A percentile compares a stretch with the other conserved stretches of the same genome.
These are phyloP conservation scores for Pammene aurita DNA, from an alignment of 2,888 invertebrate genomes.

Conservation along the genomic window DNA sequence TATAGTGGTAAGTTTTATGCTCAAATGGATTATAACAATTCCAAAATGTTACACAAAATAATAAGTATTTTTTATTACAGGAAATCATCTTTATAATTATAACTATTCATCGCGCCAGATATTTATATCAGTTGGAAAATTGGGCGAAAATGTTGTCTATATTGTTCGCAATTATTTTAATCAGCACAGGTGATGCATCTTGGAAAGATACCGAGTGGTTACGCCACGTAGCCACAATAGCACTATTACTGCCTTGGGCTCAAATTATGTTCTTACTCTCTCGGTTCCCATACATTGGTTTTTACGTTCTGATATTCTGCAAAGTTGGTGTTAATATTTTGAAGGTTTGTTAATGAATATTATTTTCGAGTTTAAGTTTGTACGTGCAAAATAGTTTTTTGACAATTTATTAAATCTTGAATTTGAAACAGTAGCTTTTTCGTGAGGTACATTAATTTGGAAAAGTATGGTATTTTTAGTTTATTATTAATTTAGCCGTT, in stretches of 20 bases:
- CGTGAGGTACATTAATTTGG: too few relatives aligned
- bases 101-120: neutral
- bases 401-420: too few relatives aligned
- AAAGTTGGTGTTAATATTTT: neutral
- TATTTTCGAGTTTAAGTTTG: too few relatives aligned
- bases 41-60: too few relatives aligned
- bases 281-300: neutral
- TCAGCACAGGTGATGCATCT: neutral
- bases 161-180: neutral
- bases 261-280: neutral
- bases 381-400: too few relatives aligned
- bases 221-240: neutral
- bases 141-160: neutral
- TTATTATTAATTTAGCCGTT: neutral
- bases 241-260: neutral
- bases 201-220: neutral
- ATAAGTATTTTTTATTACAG: neutral
- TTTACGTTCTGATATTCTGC: neutral
- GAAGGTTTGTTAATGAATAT: neutral
- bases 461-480: too few relatives aligned
- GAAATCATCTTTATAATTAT: neutral
- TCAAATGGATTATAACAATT: too few relatives aligned
- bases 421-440: too few relatives aligned
- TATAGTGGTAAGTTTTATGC: too few relatives aligned
- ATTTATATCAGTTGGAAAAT: constrained; percentile 1